Percentiles rank a stretch among this genome's conserved stretches.
Conservation (phyloP, 1,140 invertebrate genomes). For the Halictus rubicundus region DNA sequence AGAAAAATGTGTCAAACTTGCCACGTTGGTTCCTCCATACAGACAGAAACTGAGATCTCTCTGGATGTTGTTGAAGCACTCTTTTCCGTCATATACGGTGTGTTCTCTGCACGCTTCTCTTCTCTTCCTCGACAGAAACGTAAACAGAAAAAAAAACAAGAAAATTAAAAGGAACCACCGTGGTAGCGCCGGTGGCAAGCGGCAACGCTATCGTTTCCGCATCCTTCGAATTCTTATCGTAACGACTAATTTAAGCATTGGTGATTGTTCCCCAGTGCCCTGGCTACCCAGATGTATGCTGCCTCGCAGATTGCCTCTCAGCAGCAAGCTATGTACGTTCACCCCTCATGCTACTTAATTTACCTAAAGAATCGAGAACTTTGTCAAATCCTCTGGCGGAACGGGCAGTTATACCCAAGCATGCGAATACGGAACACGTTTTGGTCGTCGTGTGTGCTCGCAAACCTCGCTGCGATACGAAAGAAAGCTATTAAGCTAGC, state of each 20-base stretch:
- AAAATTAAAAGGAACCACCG: slow-evolving; percentile 58
- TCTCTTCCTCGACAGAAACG: background rate
- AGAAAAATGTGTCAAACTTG: slow-evolving; percentile 32
- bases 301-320: slow-evolving; percentile 93
- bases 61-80: background rate
- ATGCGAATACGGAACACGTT: slow-evolving; percentile 29
- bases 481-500: background rate
- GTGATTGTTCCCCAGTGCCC: slow-evolving; percentile 91
- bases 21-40: slow-evolving; percentile 54
- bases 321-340: slow-evolving; percentile 94
- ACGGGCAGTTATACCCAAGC: slow-evolving; percentile 77
- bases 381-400: slow-evolving; percentile 57
- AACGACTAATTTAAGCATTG: slow-evolving; percentile 81
- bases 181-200: slow-evolving; percentile 48
- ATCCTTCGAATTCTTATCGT: slow-evolving; percentile 65
- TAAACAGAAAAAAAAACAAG: too few relatives aligned
- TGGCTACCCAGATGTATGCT: slow-evolving; percentile 96
- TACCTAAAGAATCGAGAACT: slow-evolving; percentile 71
- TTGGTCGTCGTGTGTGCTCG: slow-evolving; percentile 17
- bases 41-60: background rate
- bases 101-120: background rate
- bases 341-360: slow-evolving; percentile 78
- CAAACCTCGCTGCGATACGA: background rate
- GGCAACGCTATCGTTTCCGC: slow-evolving; percentile 55
- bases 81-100: background rate